Conservation (phyloP, 1,140 invertebrate species). For the Eupristina koningsbergeri region DNA sequence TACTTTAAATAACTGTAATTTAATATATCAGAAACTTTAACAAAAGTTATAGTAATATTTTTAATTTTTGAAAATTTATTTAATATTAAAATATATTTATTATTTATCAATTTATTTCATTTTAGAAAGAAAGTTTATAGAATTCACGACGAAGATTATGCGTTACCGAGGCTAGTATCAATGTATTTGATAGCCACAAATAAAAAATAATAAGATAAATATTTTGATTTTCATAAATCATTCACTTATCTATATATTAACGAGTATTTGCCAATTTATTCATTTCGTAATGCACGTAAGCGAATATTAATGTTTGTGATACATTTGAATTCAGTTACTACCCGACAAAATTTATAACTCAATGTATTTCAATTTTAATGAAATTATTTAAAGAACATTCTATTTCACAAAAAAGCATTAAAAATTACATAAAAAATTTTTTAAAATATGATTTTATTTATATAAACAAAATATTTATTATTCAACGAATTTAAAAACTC, state of each 20-base stretch:
- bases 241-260: constrained; percentile 24
- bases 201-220: constrained; percentile 27
- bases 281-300: constrained; percentile 17
- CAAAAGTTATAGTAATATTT: neutral
- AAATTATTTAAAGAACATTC: neutral
- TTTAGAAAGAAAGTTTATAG: constrained; percentile 19
- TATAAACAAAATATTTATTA: too few species aligned
- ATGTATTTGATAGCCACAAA: constrained; percentile 27
- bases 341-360: constrained; percentile 22
- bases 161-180: constrained; percentile 21
- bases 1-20: neutral
- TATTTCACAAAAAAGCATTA: neutral
- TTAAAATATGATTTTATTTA: too few species aligned
- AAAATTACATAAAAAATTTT: too few species aligned
- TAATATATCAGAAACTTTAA: neutral
- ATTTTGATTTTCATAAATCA: constrained; percentile 28
- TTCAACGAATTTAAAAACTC: too few species aligned
- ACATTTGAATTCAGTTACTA: constrained; percentile 11
- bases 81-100: constrained; percentile 17
- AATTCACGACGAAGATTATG: constrained; percentile 22
- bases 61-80: constrained; percentile 3
- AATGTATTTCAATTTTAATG: constrained; percentile 21
- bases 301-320: constrained; percentile 29
- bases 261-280: constrained; percentile 18
- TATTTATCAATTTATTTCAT: constrained; percentile 13